Evolutionary conservation across 2,797 vertebrate species (phyloP).

Genomic region (Protosalanx chinensis): DNA sequence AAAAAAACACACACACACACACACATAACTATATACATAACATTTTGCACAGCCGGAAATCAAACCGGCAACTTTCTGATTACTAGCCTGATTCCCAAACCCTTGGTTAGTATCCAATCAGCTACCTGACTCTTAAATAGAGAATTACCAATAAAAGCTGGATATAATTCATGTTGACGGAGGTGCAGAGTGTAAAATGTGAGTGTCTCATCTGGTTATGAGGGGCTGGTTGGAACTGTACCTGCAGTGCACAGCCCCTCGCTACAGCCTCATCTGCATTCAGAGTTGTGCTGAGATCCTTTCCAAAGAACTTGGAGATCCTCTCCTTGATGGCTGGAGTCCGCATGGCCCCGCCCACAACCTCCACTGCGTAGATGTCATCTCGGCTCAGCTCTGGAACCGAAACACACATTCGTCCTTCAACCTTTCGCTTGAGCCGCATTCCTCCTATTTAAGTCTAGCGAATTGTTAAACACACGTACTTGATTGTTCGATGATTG

Average conservation of each 20-base stretch:
- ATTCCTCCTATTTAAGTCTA: not conserved
- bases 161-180: not conserved
- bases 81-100: too few species aligned
- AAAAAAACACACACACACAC: slow-evolving; percentile 24
- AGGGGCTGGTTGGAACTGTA: slow-evolving; percentile 40
- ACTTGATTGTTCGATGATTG: slow-evolving; percentile 91
- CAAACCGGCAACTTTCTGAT: too few species aligned
- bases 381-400: slow-evolving; percentile 86
- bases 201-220: not conserved
- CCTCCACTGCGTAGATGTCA: slow-evolving; percentile 92
- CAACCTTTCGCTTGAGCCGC: too few species aligned
- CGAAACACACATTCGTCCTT: slow-evolving; percentile 6
- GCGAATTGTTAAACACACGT: slow-evolving; percentile 17
- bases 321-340: slow-evolving; percentile 93
- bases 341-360: slow-evolving; percentile 92
- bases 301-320: slow-evolving; percentile 88
- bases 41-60: too few species aligned
- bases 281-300: slow-evolving; percentile 93
- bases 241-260: slow-evolving; percentile 92
- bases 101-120: too few species aligned
- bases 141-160: not conserved
- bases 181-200: too few species aligned
- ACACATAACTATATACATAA: slow-evolving; percentile 23
- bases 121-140: not conserved
- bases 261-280: slow-evolving; percentile 96